These are phyloP conservation scores for Brotula barbata DNA, from an alignment of 2,797 vertebrate genomes.

Conservation along the genomic window DNA sequence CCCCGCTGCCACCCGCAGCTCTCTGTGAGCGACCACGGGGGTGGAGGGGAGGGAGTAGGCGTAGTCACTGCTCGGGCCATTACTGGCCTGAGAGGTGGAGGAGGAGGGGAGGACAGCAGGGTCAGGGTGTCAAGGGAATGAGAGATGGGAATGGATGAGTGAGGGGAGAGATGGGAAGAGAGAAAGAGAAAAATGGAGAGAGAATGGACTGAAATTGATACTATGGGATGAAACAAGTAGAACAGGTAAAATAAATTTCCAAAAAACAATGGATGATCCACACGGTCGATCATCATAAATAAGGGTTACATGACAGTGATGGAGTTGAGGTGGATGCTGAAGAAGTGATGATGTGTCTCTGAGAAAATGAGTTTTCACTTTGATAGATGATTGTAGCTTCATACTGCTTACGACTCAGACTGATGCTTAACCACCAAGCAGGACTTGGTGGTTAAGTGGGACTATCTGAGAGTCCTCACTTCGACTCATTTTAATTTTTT, in stretches of 20 bases:
- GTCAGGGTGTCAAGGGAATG: constrained; percentile 41
- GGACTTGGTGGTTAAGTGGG: no score
- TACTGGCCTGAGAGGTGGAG: constrained; percentile 82
- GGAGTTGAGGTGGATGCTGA: constrained; percentile 33
- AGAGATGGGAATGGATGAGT: constrained; percentile 17
- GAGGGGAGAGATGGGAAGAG: constrained; percentile 36
- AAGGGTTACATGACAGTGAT: constrained; percentile 3
- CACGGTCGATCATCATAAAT: background rate
- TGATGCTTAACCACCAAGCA: background rate
- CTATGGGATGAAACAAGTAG: constrained; percentile 15
- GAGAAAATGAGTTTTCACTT: constrained; percentile 27
- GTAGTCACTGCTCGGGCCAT: constrained; percentile 88
- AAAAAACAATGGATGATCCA: constrained; percentile 29
- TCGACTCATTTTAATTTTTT: background rate
- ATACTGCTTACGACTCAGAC: background rate
- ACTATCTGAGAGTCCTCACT: background rate
- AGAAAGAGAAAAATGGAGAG: constrained; percentile 26
- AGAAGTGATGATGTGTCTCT: constrained; percentile 3
- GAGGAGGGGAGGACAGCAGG: constrained; percentile 12
- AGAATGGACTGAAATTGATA: constrained; percentile 43
- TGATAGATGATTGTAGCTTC: constrained; percentile 28
- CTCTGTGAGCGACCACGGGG: constrained; percentile 90
- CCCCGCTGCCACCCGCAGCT: constrained; percentile 81
- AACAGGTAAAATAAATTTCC: constrained; percentile 7
- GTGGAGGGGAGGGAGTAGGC: constrained; percentile 93